A percentile compares a stretch with the other conserved stretches of the same genome.
Evolutionary conservation across 37 sponge, comb jelly and placozoan species (phyloP).

Genomic region (Geodia barretti): DNA sequence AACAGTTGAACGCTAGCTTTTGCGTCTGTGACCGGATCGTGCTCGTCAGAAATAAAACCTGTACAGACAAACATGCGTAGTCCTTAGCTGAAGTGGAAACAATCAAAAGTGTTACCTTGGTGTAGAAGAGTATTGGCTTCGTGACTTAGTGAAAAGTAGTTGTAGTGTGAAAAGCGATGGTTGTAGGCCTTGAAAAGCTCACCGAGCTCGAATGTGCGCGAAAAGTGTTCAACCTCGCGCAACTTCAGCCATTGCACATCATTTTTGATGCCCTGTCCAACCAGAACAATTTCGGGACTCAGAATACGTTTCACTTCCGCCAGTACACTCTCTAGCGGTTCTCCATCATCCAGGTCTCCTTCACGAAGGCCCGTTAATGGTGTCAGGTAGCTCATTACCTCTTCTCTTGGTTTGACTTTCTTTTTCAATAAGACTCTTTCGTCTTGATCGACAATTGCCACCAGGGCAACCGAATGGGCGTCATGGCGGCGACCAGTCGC

Average conservation of each 20-base stretch:
- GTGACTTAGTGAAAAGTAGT: constrained; percentile 27
- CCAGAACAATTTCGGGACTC: constrained; percentile 39
- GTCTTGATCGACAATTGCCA: constrained; percentile 38
- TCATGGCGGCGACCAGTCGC: constrained; percentile 48
- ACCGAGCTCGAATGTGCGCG: constrained; percentile 20
- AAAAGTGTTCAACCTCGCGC: constrained; percentile 22
- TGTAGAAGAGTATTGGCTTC: constrained; percentile 46
- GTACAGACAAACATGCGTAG: too few species aligned
- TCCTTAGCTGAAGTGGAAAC: too few species aligned
- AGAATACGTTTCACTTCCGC: constrained; percentile 39
- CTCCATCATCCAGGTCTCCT: constrained; percentile 33
- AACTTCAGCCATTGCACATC: constrained; percentile 60
- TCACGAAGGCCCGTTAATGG: constrained; percentile 37
- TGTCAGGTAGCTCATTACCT: constrained; percentile 49
- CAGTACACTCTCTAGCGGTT: constrained; percentile 19
- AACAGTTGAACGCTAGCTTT: constrained; percentile 23
- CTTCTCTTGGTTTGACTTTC: constrained; percentile 20
- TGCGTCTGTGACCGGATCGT: constrained; percentile 36
- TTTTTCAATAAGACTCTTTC: constrained; percentile 23
- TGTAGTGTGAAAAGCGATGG: constrained; percentile 26
- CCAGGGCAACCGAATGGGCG: constrained; percentile 12
- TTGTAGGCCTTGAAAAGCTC: constrained; percentile 59
- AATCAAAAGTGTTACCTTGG: too few species aligned
- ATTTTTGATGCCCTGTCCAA: constrained; percentile 35
- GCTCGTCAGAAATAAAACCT: constrained; percentile 24